Evolutionary conservation across 1,140 invertebrate genomes (phyloP).

Genomic region (Periplaneta americana): DNA sequence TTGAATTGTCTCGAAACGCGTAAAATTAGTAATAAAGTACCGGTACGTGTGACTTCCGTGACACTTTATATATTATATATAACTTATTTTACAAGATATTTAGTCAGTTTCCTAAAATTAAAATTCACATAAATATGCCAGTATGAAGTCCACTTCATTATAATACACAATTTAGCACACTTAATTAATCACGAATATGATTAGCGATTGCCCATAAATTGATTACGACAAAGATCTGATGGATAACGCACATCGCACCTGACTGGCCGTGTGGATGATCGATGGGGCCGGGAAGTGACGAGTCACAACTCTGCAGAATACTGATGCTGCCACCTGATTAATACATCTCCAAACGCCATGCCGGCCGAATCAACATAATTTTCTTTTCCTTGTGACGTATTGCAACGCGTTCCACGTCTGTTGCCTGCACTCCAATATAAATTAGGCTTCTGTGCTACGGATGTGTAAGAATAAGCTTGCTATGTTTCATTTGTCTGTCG

Average conservation of each 20-base stretch:
- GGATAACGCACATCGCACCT: background rate
- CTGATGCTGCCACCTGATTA: conserved; percentile 10
- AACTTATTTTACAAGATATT: too few relatives aligned
- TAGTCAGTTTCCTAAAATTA: too few relatives aligned
- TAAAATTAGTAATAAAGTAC: too few relatives aligned
- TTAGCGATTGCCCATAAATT: background rate
- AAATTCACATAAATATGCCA: too few relatives aligned
- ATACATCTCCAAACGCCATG: background rate
- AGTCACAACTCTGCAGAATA: conserved; percentile 4
- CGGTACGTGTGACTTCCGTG: too few relatives aligned
- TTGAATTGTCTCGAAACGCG: too few relatives aligned
- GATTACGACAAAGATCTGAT: background rate
- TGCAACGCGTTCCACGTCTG: background rate
- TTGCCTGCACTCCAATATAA: background rate
- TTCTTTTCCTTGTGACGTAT: background rate
- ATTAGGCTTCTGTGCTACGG: background rate
- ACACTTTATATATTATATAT: too few relatives aligned
- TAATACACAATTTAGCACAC: background rate
- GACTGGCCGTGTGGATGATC: background rate
- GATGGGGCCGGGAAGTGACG: conserved; percentile 4
- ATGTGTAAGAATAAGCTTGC: too few relatives aligned
- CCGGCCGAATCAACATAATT: background rate
- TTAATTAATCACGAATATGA: background rate
- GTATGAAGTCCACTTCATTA: too few relatives aligned
- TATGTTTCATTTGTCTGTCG: too few relatives aligned